These are phyloP conservation scores for Conus ventricosus DNA, from an alignment of 1,140 invertebrate genomes.

Conservation along the genomic window DNA sequence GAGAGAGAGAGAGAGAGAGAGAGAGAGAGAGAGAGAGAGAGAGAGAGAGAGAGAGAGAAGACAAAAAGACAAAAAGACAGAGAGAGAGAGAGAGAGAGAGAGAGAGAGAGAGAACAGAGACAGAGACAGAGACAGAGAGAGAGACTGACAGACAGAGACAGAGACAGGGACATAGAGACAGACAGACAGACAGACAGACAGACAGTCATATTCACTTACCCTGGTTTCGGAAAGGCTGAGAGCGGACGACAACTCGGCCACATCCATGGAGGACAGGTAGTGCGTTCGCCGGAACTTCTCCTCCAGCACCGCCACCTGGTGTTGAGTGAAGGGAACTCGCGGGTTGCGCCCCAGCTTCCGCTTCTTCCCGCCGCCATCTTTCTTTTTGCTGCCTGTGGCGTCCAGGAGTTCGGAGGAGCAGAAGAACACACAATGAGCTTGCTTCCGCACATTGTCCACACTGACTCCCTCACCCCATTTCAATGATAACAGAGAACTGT, in stretches of 20 bases:
- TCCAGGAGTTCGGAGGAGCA: too few species aligned
- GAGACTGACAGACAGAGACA: background rate
- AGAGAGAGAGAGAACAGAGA: too few species aligned
- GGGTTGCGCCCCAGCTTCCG: constrained; percentile 79
- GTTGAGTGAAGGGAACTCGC: constrained; percentile 80
- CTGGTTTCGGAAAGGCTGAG: constrained; percentile 80
- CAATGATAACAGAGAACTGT: too few species aligned
- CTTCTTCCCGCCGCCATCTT: constrained; percentile 73
- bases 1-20: background rate
- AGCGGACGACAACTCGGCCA: constrained; percentile 77
- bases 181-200: background rate
- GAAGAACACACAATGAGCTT: too few species aligned
- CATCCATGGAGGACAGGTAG: constrained; percentile 80
- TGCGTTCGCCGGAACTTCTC: constrained; percentile 79
- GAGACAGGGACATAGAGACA: background rate
- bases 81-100: background rate
- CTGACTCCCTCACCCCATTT: too few species aligned
- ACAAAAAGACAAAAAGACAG: background rate
- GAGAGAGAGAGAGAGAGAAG: background rate
- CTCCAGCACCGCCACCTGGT: constrained; percentile 79
- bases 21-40: background rate
- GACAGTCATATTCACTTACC: constrained; percentile 71
- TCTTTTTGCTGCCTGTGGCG: constrained; percentile 47
- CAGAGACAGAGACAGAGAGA: background rate
- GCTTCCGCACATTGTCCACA: too few species aligned